Percentiles rank a stretch among this genome's conserved stretches.
phyloP scores from a whole-genome alignment of 2,113 vertebrate species.

The Protobothrops flavoviridis region DNA sequence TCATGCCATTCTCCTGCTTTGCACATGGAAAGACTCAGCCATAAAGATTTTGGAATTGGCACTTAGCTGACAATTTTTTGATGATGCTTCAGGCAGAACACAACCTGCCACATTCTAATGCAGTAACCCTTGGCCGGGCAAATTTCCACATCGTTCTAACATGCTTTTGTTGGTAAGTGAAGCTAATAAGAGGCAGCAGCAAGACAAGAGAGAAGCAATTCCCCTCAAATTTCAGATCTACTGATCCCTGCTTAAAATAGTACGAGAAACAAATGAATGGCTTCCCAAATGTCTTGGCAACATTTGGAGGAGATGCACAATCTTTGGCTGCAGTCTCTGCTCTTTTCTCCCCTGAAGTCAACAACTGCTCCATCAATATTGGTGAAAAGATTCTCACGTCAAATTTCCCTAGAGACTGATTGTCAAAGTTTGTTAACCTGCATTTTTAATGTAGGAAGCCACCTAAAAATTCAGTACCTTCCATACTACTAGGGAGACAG shows the following conservation, averaged over 20 bases:
- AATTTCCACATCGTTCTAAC: neutral
- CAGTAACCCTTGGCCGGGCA: slow-evolving; percentile 4
- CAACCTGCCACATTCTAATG: slow-evolving; percentile 26
- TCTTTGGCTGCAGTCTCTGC: slow-evolving; percentile 36
- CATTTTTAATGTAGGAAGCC: slow-evolving; percentile 33
- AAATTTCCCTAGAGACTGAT: slow-evolving; percentile 43
- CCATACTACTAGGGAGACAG: slow-evolving; percentile 51
- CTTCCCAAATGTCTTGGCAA: slow-evolving; percentile 41
- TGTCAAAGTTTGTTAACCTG: slow-evolving; percentile 35
- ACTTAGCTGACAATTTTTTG: slow-evolving; percentile 27
- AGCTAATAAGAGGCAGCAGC: slow-evolving; percentile 14
- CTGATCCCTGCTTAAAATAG: slow-evolving; percentile 19
- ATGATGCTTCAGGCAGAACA: slow-evolving; percentile 28
- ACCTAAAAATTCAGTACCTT: slow-evolving; percentile 54
- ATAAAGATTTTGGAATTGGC: slow-evolving; percentile 18
- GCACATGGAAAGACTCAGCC: slow-evolving; percentile 34
- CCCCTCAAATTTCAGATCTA: neutral
- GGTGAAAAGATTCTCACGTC: slow-evolving; percentile 52
- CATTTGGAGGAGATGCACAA: slow-evolving; percentile 52
- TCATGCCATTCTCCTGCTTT: slow-evolving; percentile 5
- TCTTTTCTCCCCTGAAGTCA: slow-evolving; percentile 38
- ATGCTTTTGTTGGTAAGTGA: slow-evolving; percentile 27
- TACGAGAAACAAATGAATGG: slow-evolving; percentile 26
- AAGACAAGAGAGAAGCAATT: neutral
- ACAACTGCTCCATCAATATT: slow-evolving; percentile 64